These are phyloP conservation scores for Gisinianus flammeolus DNA, from an alignment of 2,888 invertebrate genomes.

Conservation along the genomic window DNA sequence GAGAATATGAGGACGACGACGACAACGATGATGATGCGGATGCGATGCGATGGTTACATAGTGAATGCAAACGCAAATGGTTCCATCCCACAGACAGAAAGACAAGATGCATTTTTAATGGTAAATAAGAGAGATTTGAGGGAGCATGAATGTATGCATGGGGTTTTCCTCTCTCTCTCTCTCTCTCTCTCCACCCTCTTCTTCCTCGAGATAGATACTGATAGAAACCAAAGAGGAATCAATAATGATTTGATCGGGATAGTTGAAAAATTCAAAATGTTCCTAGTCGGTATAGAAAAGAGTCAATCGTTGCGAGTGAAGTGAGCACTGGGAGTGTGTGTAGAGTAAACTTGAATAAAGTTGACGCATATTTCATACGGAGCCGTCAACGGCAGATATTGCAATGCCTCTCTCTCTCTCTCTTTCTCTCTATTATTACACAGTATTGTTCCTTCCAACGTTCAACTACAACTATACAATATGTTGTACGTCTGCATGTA, in stretches of 20 bases:
- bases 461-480: neutral
- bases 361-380: conserved; percentile 52
- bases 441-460: neutral
- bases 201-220: too few relatives aligned
- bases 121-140: conserved; percentile 28
- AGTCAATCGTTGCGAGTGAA: conserved; percentile 41
- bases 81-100: neutral
- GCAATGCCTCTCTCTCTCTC: conserved; percentile 20
- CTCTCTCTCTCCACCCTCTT: too few relatives aligned
- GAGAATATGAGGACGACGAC: too few relatives aligned
- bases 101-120: conserved; percentile 24
- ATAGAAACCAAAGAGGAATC: too few relatives aligned
- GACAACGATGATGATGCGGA: too few relatives aligned
- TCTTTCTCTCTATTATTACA: neutral
- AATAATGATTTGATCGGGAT: conserved; percentile 41
- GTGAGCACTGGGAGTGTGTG: conserved; percentile 30
- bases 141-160: conserved; percentile 29
- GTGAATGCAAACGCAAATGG: too few relatives aligned
- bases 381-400: conserved; percentile 52
- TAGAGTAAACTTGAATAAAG: conserved; percentile 40
- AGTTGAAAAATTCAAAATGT: conserved; percentile 42
- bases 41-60: too few relatives aligned
- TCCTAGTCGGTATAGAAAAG: conserved; percentile 25
- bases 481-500: neutral
- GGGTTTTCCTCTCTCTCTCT: too few relatives aligned